Base-by-base conservation (phyloP, 2,888 invertebrate genomes). In the Tridacna crocea region DNA sequence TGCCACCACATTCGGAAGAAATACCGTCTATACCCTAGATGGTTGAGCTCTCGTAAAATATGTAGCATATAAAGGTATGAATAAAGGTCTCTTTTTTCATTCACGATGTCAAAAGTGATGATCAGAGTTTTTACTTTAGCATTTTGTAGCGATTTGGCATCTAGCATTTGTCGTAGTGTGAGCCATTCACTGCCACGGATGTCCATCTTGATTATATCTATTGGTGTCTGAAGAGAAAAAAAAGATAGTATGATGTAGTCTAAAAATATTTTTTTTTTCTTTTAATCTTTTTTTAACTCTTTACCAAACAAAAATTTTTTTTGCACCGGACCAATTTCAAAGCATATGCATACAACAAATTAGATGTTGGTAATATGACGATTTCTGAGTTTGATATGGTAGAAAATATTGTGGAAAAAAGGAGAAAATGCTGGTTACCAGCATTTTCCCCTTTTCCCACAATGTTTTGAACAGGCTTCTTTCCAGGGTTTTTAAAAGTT, bases 1-100 rank as follows among this genome's bases (percentile, higher is more conserved):
- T 70, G 51, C 70, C 70, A 70, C 51, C 51, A 70, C 70, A 70
- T 70, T 26, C 70, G 48, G 26, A 70, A 48, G 51, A 70, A 51
- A 51, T 46, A 70, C 19, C 70, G 70, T 13, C 47, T 15, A 24
- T 51, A 70, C 1, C 70, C 70, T 22, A 51, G 12, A 24, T 48
- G 51, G 8, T 70, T 22, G 0, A 70, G n/a, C 12, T 70, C 51
- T 24, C 70, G 47, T 6, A 70, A 19, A 8, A 70, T 24, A 0
- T n/a, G 48, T 13, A 70, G 26, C 70, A 70, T 70, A 70, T 70
- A 70, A 12, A 70, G 27, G 47, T 70, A 70, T 12, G 70, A 70
- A 15, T 47, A 24, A 22, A 19, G n/a, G 26, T 70, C 70, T 48
- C 70, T n/a, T 70, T 70, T 70, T 24, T 70, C 70, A 22, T 47